phyloP scores from a whole-genome alignment of 2,888 invertebrate genomes.

The Tinea pellionella region DNA sequence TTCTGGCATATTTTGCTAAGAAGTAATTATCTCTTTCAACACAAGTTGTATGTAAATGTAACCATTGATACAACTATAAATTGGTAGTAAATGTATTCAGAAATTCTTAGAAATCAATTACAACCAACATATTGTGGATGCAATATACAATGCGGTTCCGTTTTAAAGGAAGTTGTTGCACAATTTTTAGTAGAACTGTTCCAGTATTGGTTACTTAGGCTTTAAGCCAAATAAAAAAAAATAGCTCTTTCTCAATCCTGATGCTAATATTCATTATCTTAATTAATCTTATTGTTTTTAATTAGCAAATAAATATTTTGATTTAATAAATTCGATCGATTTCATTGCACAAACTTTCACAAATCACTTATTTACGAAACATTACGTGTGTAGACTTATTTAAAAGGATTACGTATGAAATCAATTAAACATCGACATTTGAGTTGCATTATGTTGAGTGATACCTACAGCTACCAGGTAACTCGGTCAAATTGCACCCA shows the following conservation, averaged over 20 bases:
- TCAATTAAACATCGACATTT: conserved; percentile 1
- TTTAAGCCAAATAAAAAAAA: no score
- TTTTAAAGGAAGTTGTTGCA: no score
- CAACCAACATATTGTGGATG: not conserved
- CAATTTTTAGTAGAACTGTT: no score
- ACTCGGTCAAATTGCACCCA: not conserved
- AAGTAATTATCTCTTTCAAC: not conserved
- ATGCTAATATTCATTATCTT: no score
- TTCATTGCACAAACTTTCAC: not conserved
- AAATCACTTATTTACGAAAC: conserved; percentile 1
- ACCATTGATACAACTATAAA: not conserved
- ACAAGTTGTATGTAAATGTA: not conserved
- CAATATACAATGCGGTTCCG: not conserved
- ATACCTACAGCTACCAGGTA: not conserved
- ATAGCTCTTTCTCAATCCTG: no score
- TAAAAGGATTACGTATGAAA: conserved; percentile 11
- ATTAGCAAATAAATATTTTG: no score
- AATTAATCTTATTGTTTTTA: no score
- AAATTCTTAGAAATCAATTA: not conserved
- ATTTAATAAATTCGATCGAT: not conserved
- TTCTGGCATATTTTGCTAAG: no score
- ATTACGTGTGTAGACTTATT: conserved; percentile 8
- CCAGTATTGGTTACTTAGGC: no score
- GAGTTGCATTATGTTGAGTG: conserved; percentile 1
- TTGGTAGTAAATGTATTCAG: not conserved